These are phyloP conservation scores for Drosophila sturtevanti DNA, from an alignment of 1,140 invertebrate genomes.

Conservation along the genomic window DNA sequence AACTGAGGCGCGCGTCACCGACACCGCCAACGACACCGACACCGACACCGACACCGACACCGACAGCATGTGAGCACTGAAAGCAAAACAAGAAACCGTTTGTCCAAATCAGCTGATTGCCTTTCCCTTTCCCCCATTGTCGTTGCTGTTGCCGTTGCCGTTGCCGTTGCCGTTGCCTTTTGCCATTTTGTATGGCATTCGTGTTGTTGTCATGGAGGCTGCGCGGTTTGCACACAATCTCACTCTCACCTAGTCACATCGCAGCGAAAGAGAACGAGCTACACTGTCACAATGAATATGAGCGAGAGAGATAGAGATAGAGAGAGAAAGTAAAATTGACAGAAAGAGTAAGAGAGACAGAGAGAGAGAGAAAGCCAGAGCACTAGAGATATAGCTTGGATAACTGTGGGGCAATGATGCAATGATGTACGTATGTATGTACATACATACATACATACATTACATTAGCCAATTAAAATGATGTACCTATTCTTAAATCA, in stretches of 20 bases:
- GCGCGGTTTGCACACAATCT: conserved; percentile 32
- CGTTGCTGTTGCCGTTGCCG: conserved; percentile 33
- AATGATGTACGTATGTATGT: background rate
- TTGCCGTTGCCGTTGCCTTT: conserved; percentile 35
- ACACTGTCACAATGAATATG: background rate
- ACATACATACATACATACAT: too few species aligned
- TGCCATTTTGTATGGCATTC: conserved; percentile 15
- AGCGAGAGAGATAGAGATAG: background rate
- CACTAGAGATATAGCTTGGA: background rate
- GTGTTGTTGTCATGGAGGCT: conserved; percentile 40
- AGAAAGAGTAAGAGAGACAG: background rate
- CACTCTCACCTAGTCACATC: conserved; percentile 8
- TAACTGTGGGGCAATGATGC: background rate
- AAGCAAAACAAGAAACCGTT: conserved; percentile 57
- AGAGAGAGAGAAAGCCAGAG: background rate
- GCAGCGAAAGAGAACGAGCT: background rate
- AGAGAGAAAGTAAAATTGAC: background rate
- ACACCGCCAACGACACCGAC: conserved; percentile 17
- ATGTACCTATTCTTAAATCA: too few species aligned
- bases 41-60: conserved; percentile 11
- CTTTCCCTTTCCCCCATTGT: background rate
- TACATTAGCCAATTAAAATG: background rate
- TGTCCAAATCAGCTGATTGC: conserved; percentile 53
- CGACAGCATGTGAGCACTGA: conserved; percentile 20
- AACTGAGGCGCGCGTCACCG: conserved; percentile 10